phyloP scores from a whole-genome alignment of 2,888 invertebrate species.

The Hydriomena furcata region DNA sequence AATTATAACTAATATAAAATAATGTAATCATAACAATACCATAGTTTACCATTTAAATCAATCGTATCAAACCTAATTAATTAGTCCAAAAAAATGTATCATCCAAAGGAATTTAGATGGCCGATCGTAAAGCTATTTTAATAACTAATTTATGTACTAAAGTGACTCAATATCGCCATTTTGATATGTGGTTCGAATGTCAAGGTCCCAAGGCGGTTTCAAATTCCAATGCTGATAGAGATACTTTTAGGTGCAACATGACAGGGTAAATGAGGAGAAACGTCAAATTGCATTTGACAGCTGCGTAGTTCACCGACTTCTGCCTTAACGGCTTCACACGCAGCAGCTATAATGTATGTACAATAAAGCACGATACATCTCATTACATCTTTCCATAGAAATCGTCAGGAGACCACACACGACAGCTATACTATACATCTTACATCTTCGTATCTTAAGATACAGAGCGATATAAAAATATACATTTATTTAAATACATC shows the following conservation, averaged over 20 bases:
- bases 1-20: too few species aligned
- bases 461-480: too few species aligned
- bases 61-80: constrained; percentile 11
- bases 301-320: constrained; percentile 20
- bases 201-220: constrained; percentile 32
- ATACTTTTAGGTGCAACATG: constrained; percentile 28
- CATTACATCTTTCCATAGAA: too few species aligned
- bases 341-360: too few species aligned
- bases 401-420: too few species aligned
- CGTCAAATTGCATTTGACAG: constrained; percentile 31
- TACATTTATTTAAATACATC: too few species aligned
- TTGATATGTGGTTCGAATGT: constrained; percentile 37
- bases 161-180: constrained; percentile 37
- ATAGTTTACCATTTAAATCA: constrained; percentile 12
- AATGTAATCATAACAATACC: too few species aligned
- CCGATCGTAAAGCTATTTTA: constrained; percentile 35
- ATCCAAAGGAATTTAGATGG: constrained; percentile 26
- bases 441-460: too few species aligned
- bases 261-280: constrained; percentile 6
- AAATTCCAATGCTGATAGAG: constrained; percentile 31
- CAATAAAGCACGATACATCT: too few species aligned
- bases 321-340: too few species aligned
- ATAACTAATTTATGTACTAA: constrained; percentile 32
- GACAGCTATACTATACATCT: too few species aligned
- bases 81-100: constrained; percentile 22